Conservation (phyloP, 37 sponge, comb jelly and placozoan species). For the Axinella damicornis region DNA sequence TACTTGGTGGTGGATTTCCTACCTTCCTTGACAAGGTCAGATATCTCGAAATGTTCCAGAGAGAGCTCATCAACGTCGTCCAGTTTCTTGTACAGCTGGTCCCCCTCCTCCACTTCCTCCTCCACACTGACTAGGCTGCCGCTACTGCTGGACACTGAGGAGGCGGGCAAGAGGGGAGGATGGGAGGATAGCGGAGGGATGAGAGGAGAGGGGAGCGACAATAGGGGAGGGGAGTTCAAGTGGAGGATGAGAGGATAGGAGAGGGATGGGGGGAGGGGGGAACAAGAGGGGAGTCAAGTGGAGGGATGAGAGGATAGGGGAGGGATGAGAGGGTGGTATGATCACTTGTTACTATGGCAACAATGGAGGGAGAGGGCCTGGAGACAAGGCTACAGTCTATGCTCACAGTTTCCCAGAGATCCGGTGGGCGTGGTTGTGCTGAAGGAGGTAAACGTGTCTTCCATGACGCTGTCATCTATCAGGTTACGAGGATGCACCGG, state of each 20-base stretch:
- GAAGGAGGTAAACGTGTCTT: slow-evolving; percentile 8
- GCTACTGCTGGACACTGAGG: slow-evolving; percentile 19
- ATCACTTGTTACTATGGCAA: too few species aligned
- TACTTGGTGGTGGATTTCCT: too few species aligned
- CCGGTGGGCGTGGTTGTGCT: slow-evolving; percentile 27
- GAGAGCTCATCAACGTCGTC: slow-evolving; percentile 3
- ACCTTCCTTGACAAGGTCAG: slow-evolving; percentile 40
- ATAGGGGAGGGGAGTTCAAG: neutral
- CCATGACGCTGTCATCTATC: slow-evolving; percentile 70
- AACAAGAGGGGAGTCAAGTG: too few species aligned
- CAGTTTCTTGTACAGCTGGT: neutral
- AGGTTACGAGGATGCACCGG: slow-evolving; percentile 37
- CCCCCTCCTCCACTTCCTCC: slow-evolving; percentile 10
- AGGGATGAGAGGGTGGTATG: neutral
- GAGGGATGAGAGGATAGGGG: too few species aligned
- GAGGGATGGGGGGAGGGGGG: neutral
- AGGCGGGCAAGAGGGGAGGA: neutral
- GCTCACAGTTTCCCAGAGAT: slow-evolving; percentile 42
- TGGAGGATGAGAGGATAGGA: too few species aligned
- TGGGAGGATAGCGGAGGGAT: neutral
- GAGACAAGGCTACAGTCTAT: neutral
- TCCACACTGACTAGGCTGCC: slow-evolving; percentile 18
- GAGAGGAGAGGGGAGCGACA: neutral
- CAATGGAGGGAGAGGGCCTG: too few species aligned
- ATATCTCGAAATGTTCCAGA: neutral